A percentile compares a stretch with the other conserved stretches of the same genome.
Evolutionary conservation across 2,888 invertebrate genomes (phyloP).

Genomic region (Adineta ricciae): DNA sequence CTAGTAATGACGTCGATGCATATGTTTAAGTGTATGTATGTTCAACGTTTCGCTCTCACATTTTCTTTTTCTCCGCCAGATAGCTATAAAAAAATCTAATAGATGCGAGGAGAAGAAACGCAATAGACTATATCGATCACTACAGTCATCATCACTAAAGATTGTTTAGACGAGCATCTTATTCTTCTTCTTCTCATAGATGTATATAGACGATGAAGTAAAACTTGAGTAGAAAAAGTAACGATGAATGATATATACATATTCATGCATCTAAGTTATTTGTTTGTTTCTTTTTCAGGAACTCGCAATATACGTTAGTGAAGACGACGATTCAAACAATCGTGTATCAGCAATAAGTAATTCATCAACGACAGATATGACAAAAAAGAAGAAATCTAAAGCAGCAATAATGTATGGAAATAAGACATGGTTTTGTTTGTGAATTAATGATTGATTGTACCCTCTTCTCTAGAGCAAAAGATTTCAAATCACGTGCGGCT

Average conservation of each 20-base stretch:
- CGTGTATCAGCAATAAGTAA: background rate
- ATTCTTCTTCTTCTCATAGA: too few species aligned
- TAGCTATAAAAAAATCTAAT: background rate
- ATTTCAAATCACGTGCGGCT: slow-evolving; percentile 51
- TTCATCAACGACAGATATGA: background rate
- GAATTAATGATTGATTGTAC: background rate
- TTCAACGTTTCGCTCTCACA: background rate
- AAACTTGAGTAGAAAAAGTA: background rate
- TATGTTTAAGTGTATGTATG: background rate
- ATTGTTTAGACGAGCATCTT: background rate
- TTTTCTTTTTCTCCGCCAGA: background rate
- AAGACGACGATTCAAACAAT: background rate
- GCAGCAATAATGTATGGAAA: background rate
- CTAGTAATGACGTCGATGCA: background rate
- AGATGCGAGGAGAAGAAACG: background rate
- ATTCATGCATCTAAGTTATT: background rate
- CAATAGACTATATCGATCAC: slow-evolving; percentile 13
- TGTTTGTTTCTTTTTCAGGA: background rate
- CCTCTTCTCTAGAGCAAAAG: slow-evolving; percentile 48
- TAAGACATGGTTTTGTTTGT: background rate
- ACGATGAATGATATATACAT: background rate
- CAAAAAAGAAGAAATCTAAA: background rate
- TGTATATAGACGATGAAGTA: background rate
- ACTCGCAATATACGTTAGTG: background rate
- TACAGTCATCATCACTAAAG: background rate